These are phyloP conservation scores for Sorex maritimensis DNA, from an alignment of 2,797 vertebrate species.

Conservation along the genomic window DNA sequence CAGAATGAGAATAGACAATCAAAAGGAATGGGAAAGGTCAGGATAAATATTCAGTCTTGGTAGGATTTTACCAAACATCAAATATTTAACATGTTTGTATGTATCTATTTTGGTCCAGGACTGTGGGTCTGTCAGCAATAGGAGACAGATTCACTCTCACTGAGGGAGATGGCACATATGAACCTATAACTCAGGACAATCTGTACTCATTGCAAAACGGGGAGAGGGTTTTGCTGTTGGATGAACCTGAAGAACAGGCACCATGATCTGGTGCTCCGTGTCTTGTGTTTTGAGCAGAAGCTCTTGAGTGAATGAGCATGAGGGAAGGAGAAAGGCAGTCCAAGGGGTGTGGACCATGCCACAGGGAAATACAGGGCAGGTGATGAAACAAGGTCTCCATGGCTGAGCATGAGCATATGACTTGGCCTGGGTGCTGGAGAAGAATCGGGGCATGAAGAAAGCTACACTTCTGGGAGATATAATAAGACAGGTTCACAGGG, in stretches of 20 bases:
- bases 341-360: background rate
- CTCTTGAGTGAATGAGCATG: accelerated
- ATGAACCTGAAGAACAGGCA: accelerated
- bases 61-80: slow-evolving; percentile 48
- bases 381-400: background rate
- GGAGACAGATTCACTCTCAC: background rate
- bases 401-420: background rate
- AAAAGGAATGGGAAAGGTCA: slow-evolving; percentile 20
- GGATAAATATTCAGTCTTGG: background rate
- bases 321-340: background rate
- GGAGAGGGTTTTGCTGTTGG: background rate
- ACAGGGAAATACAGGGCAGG: too few species aligned
- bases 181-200: background rate
- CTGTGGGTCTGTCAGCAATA: background rate
- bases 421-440: background rate
- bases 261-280: background rate
- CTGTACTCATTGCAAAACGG: background rate
- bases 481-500: background rate
- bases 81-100: slow-evolving; percentile 35
- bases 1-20: background rate
- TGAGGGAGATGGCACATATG: background rate
- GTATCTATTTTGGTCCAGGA: background rate
- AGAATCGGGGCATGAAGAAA: background rate
- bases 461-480: background rate
- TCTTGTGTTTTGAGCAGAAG: background rate